Evolutionary conservation across 2,888 invertebrate genomes (phyloP).

Genomic region (Helobdella robusta): DNA sequence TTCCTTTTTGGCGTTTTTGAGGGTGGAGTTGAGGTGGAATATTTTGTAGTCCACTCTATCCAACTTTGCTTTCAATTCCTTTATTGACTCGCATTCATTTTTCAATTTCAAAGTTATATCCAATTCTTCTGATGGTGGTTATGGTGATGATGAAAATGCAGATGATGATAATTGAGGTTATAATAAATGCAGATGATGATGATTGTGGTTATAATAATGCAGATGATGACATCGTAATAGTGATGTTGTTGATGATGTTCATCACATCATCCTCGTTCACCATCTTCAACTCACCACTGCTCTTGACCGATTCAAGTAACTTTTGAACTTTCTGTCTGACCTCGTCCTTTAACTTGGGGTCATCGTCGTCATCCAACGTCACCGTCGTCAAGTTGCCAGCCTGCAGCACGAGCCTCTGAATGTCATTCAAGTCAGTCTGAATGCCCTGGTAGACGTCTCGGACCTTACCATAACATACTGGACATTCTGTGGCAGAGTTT

Average conservation of each 20-base stretch:
- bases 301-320: neutral
- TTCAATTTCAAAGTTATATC: neutral
- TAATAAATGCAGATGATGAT: neutral
- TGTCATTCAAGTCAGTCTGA: too few species aligned
- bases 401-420: too few species aligned
- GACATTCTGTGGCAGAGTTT: too few species aligned
- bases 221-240: neutral
- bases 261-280: neutral
- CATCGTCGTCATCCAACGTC: too few species aligned
- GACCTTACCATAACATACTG: too few species aligned
- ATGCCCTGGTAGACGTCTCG: too few species aligned
- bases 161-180: conserved; percentile 1
- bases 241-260: neutral
- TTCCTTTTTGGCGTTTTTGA: neutral
- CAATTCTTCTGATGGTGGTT: conserved; percentile 4
- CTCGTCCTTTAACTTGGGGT: neutral
- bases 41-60: neutral
- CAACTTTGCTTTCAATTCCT: neutral
- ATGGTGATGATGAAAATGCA: neutral
- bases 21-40: neutral
- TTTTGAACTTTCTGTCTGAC: neutral
- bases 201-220: neutral
- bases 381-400: too few species aligned
- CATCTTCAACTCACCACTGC: neutral
- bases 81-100: neutral